Conservation (phyloP, 2,888 invertebrate genomes). For the Pegoplata infirma region DNA sequence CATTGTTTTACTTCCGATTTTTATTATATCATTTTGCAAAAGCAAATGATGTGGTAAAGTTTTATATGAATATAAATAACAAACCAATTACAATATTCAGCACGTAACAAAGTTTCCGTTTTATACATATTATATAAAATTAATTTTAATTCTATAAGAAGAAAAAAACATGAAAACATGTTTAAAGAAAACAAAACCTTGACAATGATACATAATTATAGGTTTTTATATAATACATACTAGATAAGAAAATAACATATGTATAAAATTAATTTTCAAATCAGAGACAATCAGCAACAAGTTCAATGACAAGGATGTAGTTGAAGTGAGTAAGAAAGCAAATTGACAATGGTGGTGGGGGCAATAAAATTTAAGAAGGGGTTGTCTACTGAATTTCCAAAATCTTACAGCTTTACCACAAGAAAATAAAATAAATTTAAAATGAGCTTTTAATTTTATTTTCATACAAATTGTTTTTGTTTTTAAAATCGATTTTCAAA, state of each 20-base stretch:
- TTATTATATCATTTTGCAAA: constrained; percentile 5
- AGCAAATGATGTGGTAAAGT: not conserved
- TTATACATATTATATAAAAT: constrained; percentile 21
- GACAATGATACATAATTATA: constrained; percentile 11
- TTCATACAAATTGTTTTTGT: too few species aligned
- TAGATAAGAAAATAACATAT: too few species aligned
- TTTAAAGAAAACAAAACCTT: constrained; percentile 8
- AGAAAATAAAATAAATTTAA: too few species aligned
- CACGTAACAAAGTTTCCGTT: constrained; percentile 49
- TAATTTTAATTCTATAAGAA: not conserved
- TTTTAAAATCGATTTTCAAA: too few species aligned
- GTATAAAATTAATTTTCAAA: not conserved
- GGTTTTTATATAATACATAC: not conserved
- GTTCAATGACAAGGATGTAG: constrained; percentile 45
- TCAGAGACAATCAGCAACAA: not conserved
- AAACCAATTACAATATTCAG: constrained; percentile 28
- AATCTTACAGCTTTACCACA: too few species aligned
- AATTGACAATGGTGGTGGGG: too few species aligned
- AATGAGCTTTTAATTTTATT: too few species aligned
- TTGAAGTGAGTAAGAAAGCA: too few species aligned
- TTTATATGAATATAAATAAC: not conserved
- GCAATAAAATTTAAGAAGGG: too few species aligned
- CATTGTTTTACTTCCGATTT: constrained; percentile 52
- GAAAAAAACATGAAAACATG: not conserved
- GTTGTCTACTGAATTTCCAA: too few species aligned